Evolutionary conservation across 2,888 invertebrate species (phyloP).

Genomic region (Polyommatus icarus): DNA sequence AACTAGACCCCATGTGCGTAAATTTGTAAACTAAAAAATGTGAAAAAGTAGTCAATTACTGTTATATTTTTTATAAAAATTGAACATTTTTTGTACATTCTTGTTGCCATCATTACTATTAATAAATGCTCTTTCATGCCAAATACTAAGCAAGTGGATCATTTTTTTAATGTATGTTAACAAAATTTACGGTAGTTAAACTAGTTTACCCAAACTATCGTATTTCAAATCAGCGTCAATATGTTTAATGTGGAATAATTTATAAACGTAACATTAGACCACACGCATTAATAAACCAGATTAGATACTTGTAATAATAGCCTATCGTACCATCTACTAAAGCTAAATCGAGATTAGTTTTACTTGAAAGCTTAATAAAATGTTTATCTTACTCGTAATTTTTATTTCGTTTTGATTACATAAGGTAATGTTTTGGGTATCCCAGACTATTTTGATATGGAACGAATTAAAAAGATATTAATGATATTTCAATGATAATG

Average conservation of each 20-base stretch:
- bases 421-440: background rate
- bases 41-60: background rate
- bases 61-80: background rate
- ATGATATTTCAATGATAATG: constrained; percentile 4
- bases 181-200: background rate
- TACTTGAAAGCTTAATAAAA: constrained; percentile 7
- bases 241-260: background rate
- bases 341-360: constrained; percentile 6
- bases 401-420: constrained; percentile 20
- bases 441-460: constrained; percentile 5
- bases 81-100: no score
- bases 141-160: background rate
- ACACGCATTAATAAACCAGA: constrained; percentile 11
- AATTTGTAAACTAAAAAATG: no score
- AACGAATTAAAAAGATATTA: constrained; percentile 2
- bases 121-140: background rate
- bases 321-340: constrained; percentile 27
- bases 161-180: background rate
- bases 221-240: constrained; percentile 21
- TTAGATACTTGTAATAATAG: constrained; percentile 12
- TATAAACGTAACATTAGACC: constrained; percentile 23
- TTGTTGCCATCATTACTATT: background rate
- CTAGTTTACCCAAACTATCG: constrained; percentile 3
- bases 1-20: no score
- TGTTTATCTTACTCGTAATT: constrained; percentile 31